A percentile compares a stretch with the other conserved stretches of the same genome.
Evolutionary conservation across 2,797 vertebrate genomes (phyloP).

Genomic region (Takifugu rubripes): DNA sequence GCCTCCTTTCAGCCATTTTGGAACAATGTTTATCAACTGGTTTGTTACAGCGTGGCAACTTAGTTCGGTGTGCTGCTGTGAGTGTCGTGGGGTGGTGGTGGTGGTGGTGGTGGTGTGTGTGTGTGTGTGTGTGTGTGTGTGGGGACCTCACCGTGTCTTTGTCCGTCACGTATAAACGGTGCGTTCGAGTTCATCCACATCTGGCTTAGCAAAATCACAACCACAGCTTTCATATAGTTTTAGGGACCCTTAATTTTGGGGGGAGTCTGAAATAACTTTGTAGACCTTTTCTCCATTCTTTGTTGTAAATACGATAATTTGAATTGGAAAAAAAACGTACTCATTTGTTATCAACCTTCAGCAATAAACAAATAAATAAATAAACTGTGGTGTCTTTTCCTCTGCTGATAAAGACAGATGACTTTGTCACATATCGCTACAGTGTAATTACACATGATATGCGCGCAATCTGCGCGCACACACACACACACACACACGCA

Average conservation of each 20-base stretch:
- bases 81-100: slow-evolving; percentile 38
- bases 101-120: neutral
- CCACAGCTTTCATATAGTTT: too few relatives aligned
- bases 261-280: too few relatives aligned
- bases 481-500: neutral
- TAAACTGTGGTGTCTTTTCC: slow-evolving; percentile 20
- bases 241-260: too few relatives aligned
- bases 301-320: too few relatives aligned
- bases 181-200: slow-evolving; percentile 16
- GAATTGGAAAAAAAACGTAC: too few relatives aligned
- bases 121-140: slow-evolving; percentile 46
- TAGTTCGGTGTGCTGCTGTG: slow-evolving; percentile 54
- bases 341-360: slow-evolving; percentile 3
- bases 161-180: slow-evolving; percentile 43
- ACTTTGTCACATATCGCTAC: slow-evolving; percentile 63
- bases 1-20: slow-evolving; percentile 70
- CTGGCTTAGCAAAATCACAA: too few relatives aligned
- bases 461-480: slow-evolving; percentile 12
- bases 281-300: too few relatives aligned
- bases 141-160: slow-evolving; percentile 59
- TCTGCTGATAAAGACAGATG: slow-evolving; percentile 55
- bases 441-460: slow-evolving; percentile 63
- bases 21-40: slow-evolving; percentile 67
- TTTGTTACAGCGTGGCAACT: slow-evolving; percentile 55
- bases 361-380: slow-evolving; percentile 1